Evolutionary conservation across 2,113 vertebrate genomes (phyloP).

Genomic region (Apistogramma diplotaenia): DNA sequence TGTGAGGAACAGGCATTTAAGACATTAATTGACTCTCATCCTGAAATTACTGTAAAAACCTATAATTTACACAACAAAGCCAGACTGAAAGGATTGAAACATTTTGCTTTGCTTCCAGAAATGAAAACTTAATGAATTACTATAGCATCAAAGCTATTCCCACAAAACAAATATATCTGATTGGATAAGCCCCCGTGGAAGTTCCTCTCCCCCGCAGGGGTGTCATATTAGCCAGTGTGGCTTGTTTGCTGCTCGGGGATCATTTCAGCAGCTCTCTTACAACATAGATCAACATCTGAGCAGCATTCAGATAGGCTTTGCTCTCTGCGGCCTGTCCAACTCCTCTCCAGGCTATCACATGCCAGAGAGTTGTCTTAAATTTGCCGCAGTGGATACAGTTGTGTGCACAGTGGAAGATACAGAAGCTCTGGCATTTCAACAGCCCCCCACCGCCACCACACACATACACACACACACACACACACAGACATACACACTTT

Average conservation of each 20-base stretch:
- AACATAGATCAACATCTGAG: slow-evolving; percentile 68
- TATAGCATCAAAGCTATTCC: slow-evolving; percentile 27
- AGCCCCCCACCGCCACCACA: too few relatives aligned
- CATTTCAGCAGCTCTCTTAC: slow-evolving; percentile 55
- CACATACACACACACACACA: too few relatives aligned
- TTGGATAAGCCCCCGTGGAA: slow-evolving; percentile 60
- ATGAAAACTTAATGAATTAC: neutral
- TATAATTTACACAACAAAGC: neutral
- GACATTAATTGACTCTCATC: neutral
- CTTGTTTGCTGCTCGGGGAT: slow-evolving; percentile 61
- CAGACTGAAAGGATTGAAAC: neutral
- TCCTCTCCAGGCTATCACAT: slow-evolving; percentile 48
- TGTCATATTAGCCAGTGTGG: slow-evolving; percentile 50
- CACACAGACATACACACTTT: too few relatives aligned
- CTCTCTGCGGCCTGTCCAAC: slow-evolving; percentile 42
- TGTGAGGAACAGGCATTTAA: neutral
- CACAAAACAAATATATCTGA: slow-evolving; percentile 44
- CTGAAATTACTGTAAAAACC: neutral
- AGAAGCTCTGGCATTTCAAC: slow-evolving; percentile 65
- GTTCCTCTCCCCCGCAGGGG: slow-evolving; percentile 6
- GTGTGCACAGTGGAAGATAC: slow-evolving; percentile 3
- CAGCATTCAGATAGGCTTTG: slow-evolving; percentile 63
- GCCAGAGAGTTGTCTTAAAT: slow-evolving; percentile 56
- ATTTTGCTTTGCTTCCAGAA: neutral
- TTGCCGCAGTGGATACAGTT: slow-evolving; percentile 23